Conservation (phyloP, 2,797 vertebrate species). For the Phaenicophaeus curvirostris region DNA sequence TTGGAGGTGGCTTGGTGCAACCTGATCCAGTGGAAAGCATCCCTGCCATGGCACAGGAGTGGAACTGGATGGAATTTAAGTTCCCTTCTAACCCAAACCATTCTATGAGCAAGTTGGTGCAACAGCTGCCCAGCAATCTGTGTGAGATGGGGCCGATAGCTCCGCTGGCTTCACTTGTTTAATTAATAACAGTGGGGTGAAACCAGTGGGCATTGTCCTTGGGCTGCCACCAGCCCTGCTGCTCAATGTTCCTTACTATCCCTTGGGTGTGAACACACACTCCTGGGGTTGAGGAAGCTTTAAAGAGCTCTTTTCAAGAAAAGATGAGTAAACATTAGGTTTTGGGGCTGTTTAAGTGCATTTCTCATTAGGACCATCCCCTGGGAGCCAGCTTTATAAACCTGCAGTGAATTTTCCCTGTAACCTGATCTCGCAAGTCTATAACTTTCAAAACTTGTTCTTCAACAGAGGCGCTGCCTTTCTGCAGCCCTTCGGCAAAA, state of each 20-base stretch:
- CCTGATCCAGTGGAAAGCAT: too few species aligned
- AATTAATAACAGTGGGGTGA: background rate
- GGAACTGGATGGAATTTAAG: too few species aligned
- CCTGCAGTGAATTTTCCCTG: accelerated
- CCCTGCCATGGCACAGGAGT: too few species aligned
- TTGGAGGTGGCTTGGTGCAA: too few species aligned
- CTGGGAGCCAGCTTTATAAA: background rate
- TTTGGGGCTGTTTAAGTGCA: accelerated
- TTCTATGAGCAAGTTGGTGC: background rate
- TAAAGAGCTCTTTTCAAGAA: accelerated
- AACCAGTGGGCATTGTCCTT: background rate
- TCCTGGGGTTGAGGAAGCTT: background rate
- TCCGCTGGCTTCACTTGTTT: background rate
- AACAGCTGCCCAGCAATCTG: background rate
- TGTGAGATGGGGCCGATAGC: background rate
- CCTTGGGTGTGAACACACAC: accelerated
- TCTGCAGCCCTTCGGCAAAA: background rate
- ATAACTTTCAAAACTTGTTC: background rate
- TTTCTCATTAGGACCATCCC: background rate
- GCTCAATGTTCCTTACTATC: accelerated
- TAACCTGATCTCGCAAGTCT: background rate
- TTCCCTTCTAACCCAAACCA: too few species aligned
- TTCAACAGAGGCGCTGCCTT: background rate
- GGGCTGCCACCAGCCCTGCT: accelerated
- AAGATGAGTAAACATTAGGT: accelerated